Evolutionary conservation across 2,797 vertebrate species (phyloP).

Genomic region (Hoplostethus mediterraneus): DNA sequence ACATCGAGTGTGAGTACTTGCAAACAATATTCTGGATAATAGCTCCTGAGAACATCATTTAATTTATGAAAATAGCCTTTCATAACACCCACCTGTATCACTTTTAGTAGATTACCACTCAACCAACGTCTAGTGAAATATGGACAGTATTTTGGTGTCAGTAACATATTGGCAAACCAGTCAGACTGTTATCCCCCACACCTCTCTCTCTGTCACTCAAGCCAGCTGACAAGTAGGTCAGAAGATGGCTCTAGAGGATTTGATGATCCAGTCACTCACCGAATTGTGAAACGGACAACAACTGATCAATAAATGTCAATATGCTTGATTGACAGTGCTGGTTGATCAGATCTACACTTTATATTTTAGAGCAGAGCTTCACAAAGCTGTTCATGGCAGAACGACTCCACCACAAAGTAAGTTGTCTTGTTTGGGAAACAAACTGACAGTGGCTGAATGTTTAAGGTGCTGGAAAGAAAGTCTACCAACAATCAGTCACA

Average conservation of each 20-base stretch:
- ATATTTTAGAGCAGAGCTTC: conserved; percentile 47
- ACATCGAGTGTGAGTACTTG: background rate
- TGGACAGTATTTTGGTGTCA: background rate
- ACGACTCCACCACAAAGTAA: conserved; percentile 4
- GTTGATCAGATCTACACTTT: conserved; percentile 50
- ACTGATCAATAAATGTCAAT: conserved; percentile 50
- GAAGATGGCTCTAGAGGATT: too few species aligned
- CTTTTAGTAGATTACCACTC: background rate
- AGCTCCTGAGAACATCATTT: background rate
- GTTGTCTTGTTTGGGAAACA: conserved; percentile 34
- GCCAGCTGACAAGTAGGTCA: conserved; percentile 54
- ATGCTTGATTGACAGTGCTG: conserved; percentile 23
- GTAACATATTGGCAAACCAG: conserved; percentile 21
- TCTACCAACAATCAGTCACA: background rate
- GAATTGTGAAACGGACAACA: too few species aligned
- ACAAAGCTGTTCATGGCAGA: background rate
- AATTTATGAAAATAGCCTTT: conserved; percentile 5
- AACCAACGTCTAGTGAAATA: background rate
- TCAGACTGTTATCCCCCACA: conserved; percentile 32
- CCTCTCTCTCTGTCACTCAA: conserved; percentile 49
- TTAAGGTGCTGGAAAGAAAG: conserved; percentile 13
- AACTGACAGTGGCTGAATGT: background rate
- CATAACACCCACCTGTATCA: background rate
- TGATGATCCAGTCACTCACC: too few species aligned
- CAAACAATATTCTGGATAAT: background rate